phyloP scores from a whole-genome alignment of 2,113 vertebrate species.

The Ochotona curzoniae region DNA sequence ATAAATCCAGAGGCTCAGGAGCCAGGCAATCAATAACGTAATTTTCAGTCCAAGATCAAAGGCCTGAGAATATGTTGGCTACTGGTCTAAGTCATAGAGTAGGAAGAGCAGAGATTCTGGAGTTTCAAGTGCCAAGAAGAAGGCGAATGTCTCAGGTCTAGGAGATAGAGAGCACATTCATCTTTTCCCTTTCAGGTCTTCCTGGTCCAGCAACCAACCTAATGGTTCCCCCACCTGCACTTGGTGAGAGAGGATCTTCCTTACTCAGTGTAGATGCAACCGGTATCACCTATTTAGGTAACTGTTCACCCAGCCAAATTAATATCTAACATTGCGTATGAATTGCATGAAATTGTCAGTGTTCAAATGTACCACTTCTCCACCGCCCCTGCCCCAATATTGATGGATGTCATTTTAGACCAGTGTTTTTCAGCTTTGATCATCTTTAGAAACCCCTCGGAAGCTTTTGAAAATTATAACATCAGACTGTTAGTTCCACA shows the following conservation, averaged over 20 bases:
- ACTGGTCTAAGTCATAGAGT: background rate
- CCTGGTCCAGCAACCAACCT: background rate
- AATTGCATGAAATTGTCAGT: background rate
- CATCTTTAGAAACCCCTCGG: background rate
- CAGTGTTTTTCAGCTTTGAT: background rate
- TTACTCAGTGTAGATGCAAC: background rate
- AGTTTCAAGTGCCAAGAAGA: background rate
- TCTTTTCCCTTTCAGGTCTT: background rate
- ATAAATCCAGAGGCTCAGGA: background rate
- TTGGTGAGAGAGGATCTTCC: background rate
- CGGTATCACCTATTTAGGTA: background rate
- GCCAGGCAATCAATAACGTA: background rate
- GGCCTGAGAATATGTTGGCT: background rate
- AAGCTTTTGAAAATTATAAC: background rate
- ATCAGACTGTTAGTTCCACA: background rate
- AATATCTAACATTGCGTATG: background rate
- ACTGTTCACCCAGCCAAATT: background rate
- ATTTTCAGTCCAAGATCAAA: background rate
- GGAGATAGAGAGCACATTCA: background rate
- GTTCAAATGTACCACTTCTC: background rate
- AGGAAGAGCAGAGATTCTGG: background rate
- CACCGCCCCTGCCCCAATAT: too few species aligned
- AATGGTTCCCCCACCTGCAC: rapidly evolving
- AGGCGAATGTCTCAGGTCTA: background rate
- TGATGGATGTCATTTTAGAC: background rate